phyloP scores from a whole-genome alignment of 1,140 invertebrate genomes.

The Hydropsyche tenuis region DNA sequence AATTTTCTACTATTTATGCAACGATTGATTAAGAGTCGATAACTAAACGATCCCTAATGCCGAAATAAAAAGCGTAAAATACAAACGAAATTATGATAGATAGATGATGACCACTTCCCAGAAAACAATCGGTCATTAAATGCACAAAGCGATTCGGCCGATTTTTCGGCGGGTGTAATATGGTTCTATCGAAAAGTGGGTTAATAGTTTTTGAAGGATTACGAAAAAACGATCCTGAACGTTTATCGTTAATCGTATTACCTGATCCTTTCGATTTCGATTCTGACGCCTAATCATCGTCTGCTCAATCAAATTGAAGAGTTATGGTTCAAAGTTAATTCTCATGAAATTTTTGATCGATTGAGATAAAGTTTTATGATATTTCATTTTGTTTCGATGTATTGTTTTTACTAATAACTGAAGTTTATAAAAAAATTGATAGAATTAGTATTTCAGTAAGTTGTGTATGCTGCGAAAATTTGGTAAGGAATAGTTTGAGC shows the following conservation, averaged over 20 bases:
- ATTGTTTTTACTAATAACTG: no score
- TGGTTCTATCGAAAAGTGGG: constrained; percentile 3
- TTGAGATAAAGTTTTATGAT: no score
- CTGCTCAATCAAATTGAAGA: no score
- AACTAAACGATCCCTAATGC: not conserved
- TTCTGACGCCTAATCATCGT: no score
- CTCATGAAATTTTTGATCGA: not conserved
- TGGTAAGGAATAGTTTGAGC: no score
- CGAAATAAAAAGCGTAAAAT: not conserved
- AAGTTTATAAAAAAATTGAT: no score
- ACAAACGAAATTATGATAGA: not conserved
- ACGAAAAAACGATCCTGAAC: not conserved
- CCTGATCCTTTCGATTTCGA: constrained; percentile 11
- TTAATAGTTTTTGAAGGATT: constrained; percentile 12
- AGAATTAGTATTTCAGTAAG: no score
- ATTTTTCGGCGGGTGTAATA: constrained; percentile 6
- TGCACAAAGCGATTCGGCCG: not conserved
- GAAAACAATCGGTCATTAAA: constrained; percentile 20
- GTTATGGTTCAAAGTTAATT: no score
- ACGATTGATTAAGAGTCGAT: no score
- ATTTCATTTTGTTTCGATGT: no score
- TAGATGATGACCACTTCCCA: not conserved
- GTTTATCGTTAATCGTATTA: constrained; percentile 22
- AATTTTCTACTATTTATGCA: constrained; percentile 13
- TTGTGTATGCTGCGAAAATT: no score